phyloP scores from a whole-genome alignment of 2,797 vertebrate species.

The Arrhamphus sclerolepis region DNA sequence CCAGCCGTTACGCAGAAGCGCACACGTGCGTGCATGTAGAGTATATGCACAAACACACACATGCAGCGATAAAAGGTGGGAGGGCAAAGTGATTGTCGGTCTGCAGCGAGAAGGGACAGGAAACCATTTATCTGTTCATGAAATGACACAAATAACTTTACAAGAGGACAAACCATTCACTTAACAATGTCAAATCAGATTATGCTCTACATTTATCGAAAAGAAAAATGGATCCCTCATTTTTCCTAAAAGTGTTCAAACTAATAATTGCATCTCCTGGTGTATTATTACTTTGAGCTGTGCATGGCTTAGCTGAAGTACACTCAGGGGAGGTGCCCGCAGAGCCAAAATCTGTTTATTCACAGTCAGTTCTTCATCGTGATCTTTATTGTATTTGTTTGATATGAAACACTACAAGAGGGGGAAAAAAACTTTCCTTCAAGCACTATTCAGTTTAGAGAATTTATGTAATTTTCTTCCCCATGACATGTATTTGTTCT shows the following conservation, averaged over 20 bases:
- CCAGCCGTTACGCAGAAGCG: conserved; percentile 57
- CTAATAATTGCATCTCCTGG: conserved; percentile 54
- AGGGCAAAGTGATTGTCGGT: conserved; percentile 36
- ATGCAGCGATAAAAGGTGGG: conserved; percentile 25
- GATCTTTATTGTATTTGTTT: not conserved
- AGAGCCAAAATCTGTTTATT: conserved; percentile 47
- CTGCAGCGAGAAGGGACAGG: conserved; percentile 50
- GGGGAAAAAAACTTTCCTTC: not conserved
- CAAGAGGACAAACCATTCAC: conserved; percentile 57
- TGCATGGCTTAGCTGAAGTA: conserved; percentile 13
- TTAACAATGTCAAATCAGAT: conserved; percentile 59
- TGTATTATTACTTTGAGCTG: conserved; percentile 34
- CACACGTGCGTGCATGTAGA: conserved; percentile 32
- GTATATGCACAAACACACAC: conserved; percentile 28
- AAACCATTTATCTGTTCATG: conserved; percentile 68
- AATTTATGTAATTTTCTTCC: not conserved
- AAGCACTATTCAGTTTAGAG: not conserved
- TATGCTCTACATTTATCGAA: conserved; percentile 55
- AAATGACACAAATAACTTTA: conserved; percentile 44
- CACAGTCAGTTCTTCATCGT: conserved; percentile 25
- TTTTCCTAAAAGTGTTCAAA: conserved; percentile 47
- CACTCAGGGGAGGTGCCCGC: conserved; percentile 19
- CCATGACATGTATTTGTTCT: not conserved
- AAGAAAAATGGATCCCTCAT: conserved; percentile 68
- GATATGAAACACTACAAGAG: not conserved